Base-by-base conservation (phyloP, 2,113 vertebrate species). In the Chascanopsetta lugubris region DNA sequence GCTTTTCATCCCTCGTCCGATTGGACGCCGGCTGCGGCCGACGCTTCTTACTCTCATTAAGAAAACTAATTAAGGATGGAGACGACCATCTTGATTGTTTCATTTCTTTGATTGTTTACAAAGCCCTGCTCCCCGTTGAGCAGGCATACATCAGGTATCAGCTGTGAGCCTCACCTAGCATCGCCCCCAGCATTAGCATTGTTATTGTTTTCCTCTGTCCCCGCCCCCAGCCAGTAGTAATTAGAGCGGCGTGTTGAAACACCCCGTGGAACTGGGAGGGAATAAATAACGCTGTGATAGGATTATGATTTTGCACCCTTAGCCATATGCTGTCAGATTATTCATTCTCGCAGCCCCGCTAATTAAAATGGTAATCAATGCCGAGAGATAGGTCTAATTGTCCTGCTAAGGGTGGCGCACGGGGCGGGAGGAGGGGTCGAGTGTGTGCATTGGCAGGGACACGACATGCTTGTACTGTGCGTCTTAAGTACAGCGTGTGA, bases 291-390 rank as follows among this genome's bases (percentile, higher is more conserved):
- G 48, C 62, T 50, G 61, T 84, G 75, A 86, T 85, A 77, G 82
- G 82, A 90, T 89, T 89, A 92, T 80, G 78, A 89, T 87, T 85
- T 83, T 85, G 47, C 61, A 75, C 75, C 67, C 71, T 77, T 50
- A 78, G 61, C 72, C 87, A 85, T 90, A 88, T 85, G 84, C 68
- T 75, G 53, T 73, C 63, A 64, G 79, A 90, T 88, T 87, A 86
- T 84, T 77, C 65, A 71, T 88, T 88, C 82, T 80, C 75, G 79
- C 68, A 79, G 75, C 54, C 71, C 34, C 69, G 61, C 60, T 89
- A 89, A 90, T 89, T 89, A 89, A 90, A 91, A 90, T 85, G 77
- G 53, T 88, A 87, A 89, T 88, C 80, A 84, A 87, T 80, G 73
- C 61, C 64, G 49, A 50, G 59, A 75, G 65, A 72, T 54, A 18